Evolutionary conservation across 53 echinoderm and acorn worm species (phyloP).

Genomic region (Astropecten irregularis): DNA sequence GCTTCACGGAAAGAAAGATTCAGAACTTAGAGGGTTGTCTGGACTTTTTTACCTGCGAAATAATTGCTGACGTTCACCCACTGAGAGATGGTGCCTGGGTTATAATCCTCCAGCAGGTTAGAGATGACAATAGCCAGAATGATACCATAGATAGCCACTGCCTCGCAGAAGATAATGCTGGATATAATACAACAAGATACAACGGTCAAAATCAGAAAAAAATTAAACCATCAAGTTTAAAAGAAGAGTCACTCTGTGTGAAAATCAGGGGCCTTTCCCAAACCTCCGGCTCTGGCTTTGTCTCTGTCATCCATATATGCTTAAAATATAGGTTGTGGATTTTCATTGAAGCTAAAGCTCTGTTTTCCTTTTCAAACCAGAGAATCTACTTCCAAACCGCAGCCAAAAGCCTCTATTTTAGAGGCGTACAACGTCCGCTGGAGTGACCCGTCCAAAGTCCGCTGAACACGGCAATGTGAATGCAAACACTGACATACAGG

Average conservation of each 20-base stretch:
- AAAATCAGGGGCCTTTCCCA: not conserved
- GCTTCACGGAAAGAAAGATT: not conserved
- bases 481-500: too few relatives aligned
- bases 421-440: too few relatives aligned
- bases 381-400: too few relatives aligned
- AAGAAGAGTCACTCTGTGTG: too few relatives aligned
- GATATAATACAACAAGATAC: not conserved
- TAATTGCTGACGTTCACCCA: slow-evolving; percentile 40
- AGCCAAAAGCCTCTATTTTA: too few relatives aligned
- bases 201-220: not conserved
- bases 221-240: not conserved
- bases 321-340: too few relatives aligned
- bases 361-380: too few relatives aligned
- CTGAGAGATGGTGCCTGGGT: not conserved
- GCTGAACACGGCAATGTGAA: too few relatives aligned
- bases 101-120: slow-evolving; percentile 65
- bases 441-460: too few relatives aligned
- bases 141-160: slow-evolving; percentile 96
- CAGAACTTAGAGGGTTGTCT: not conserved
- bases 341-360: too few relatives aligned
- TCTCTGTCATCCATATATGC: too few relatives aligned
- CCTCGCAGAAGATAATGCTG: slow-evolving; percentile 99
- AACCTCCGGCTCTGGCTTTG: too few relatives aligned
- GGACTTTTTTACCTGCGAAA: slow-evolving; percentile 57
- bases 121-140: slow-evolving; percentile 95